Conservation (phyloP, 2,113 vertebrate genomes). For the Leucopsar rothschildi region DNA sequence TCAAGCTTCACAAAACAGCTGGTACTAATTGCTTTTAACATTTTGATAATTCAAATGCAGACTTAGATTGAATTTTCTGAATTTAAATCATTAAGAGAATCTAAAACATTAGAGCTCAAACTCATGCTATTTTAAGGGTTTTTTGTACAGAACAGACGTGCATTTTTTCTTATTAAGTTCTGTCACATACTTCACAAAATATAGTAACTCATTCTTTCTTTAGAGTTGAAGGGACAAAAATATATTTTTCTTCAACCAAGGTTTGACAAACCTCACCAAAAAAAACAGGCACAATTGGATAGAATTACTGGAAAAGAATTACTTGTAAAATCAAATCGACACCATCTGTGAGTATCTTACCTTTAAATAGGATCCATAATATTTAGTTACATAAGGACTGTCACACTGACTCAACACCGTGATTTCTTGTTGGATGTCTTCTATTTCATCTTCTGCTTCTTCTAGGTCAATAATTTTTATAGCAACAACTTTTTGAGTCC, state of each 20-base stretch:
- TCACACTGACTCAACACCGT: slow-evolving; percentile 98
- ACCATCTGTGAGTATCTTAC: slow-evolving; percentile 69
- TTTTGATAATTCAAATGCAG: not conserved
- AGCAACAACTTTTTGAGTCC: slow-evolving; percentile 95
- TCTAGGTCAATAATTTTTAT: slow-evolving; percentile 99
- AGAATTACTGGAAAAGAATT: not conserved
- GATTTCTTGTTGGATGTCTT: slow-evolving; percentile 98
- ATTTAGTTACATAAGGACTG: slow-evolving; percentile 97
- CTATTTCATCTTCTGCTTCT: slow-evolving; percentile 98
- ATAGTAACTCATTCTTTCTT: not conserved
- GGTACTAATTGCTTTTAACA: not conserved
- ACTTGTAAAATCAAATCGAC: not conserved
- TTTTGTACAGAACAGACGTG: not conserved
- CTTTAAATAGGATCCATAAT: slow-evolving; percentile 97
- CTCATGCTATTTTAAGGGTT: not conserved
- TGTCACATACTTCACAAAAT: not conserved
- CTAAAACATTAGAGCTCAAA: not conserved
- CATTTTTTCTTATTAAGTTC: not conserved
- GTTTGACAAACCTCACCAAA: not conserved
- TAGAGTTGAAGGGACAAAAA: not conserved
- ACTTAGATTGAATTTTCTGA: not conserved
- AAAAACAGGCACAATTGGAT: not conserved
- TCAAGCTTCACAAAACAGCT: not conserved
- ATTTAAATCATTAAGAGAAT: not conserved
- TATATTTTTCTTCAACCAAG: not conserved